Evolutionary conservation across 2,888 invertebrate genomes (phyloP), one percentile per base, ranked within the genome.

Genomic region (Polylopha cassiicola): DNA sequence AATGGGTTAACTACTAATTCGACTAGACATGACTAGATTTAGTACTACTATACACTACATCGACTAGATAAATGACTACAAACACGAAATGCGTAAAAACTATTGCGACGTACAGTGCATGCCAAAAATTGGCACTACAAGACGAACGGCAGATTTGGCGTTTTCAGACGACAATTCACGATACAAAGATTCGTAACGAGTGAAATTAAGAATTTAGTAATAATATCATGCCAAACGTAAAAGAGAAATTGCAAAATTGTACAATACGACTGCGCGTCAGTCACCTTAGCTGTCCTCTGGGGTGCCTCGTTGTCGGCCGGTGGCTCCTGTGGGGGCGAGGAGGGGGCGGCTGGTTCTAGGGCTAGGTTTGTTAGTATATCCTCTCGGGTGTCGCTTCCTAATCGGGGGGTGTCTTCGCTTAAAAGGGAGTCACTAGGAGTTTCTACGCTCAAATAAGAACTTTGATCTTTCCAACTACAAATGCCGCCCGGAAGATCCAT

Each of bases 401-500:
- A 16, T 7, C 48, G 58, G 38, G 57, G 54, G 10, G 58, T 53
- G 11, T 62, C 59, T 44, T 66, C 67, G 39, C 51, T 55, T 16
- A 51, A 36, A 39, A 50, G 34, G 37, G 67, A 66, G 50, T 72
- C 66, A 11, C 53, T 55, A 18, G 84, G 73, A 41, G 86, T 80
- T 70, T 91, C 90, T 60, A 86, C 65, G 58, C 90, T 87, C 58
- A 94, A 79, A 61, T 93, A 93, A 31, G 94, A 93, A 65, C 92
- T 93, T 65, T 92, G 89, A 65, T 92, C 94, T 67, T 89, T 90
- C 93, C 93, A 94, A 65, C 92, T 91, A 70, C 92, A 92, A 55
- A 94, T 89, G 37, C 93, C 93, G 46, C 92, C 92, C 3, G 94
- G 94, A 49, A 94, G 79, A 73, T 92, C 91, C 62, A 92, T 90